Conservation (phyloP, 2,797 vertebrate species). For the Masticophis lateralis region DNA sequence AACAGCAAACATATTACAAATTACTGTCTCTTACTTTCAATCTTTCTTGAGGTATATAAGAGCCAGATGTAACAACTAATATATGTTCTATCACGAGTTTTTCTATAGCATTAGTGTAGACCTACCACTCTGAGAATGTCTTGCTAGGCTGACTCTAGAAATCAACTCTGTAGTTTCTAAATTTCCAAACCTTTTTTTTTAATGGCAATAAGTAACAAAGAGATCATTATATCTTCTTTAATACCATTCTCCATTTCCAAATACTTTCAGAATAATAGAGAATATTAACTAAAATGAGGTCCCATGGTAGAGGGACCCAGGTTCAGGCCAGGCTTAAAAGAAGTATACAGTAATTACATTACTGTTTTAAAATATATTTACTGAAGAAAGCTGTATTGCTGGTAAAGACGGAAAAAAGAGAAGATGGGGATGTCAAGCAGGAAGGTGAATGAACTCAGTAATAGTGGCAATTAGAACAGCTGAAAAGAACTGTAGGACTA, state of each 20-base stretch:
- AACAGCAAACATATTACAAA: neutral
- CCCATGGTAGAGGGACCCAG: neutral
- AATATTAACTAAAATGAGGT: neutral
- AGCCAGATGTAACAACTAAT: neutral
- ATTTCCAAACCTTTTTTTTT: neutral
- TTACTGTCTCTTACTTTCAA: neutral
- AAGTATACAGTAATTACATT: neutral
- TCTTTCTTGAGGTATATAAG: neutral
- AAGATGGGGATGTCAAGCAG: neutral
- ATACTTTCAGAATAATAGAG: neutral
- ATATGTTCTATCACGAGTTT: neutral
- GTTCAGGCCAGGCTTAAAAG: neutral
- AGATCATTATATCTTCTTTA: neutral
- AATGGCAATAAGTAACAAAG: neutral
- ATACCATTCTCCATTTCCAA: neutral
- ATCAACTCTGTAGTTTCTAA: neutral
- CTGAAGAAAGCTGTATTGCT: neutral
- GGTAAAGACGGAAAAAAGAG: neutral
- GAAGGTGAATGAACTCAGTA: neutral
- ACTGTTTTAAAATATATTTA: neutral
- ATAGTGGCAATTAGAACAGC: neutral
- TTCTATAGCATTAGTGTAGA: neutral
- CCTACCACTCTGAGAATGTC: neutral
- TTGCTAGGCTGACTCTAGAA: neutral
- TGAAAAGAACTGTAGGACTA: neutral